These are phyloP conservation scores for Silurus aristotelis DNA, from an alignment of 2,797 vertebrate genomes.

Conservation along the genomic window DNA sequence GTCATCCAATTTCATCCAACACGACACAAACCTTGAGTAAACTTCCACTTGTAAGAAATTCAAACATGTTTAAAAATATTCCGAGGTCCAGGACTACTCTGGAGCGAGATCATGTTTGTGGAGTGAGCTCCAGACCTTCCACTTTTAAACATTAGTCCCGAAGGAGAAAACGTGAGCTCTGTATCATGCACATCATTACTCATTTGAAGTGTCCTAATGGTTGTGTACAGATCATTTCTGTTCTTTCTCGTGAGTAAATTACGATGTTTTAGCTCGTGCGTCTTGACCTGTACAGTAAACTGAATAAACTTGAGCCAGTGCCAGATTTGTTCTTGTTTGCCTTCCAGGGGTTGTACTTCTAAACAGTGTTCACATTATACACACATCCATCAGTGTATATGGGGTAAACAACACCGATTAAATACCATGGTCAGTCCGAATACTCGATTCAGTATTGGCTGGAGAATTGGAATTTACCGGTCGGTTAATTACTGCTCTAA, in stretches of 20 bases:
- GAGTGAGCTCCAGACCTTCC: not conserved
- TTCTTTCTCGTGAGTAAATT: not conserved
- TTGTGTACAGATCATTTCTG: not conserved
- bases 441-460: no score
- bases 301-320: not conserved
- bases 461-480: no score
- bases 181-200: not conserved
- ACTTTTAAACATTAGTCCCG: not conserved
- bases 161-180: not conserved
- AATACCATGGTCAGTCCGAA: no score
- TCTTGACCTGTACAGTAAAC: not conserved
- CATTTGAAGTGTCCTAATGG: not conserved
- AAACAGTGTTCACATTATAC: not conserved
- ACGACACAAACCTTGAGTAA: not conserved
- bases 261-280: not conserved
- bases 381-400: not conserved
- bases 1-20: not conserved
- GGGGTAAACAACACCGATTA: not conserved
- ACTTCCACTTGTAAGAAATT: not conserved
- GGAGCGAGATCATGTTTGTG: not conserved
- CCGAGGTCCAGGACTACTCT: not conserved
- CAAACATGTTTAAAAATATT: not conserved
- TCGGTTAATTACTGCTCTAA: no score
- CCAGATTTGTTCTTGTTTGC: slow-evolving; percentile 11
- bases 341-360: not conserved